Percentiles rank a stretch among this genome's conserved stretches.
Evolutionary conservation across 2,113 vertebrate genomes (phyloP).

Genomic region (Fregetta grallaria): DNA sequence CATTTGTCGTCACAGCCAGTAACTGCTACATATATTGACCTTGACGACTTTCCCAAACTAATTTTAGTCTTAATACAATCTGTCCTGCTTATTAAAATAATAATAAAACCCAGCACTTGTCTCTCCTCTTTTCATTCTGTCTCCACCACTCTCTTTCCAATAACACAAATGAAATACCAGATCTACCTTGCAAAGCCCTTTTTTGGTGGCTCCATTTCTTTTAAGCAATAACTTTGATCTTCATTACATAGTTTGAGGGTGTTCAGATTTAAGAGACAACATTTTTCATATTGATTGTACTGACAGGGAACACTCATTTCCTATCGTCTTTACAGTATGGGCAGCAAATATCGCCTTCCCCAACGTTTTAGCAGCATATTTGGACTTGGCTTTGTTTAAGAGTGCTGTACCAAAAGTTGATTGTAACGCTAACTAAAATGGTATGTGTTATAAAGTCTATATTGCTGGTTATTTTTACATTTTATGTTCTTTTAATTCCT

Average conservation of each 20-base stretch:
- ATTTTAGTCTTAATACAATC: background rate
- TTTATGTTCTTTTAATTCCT: conserved; percentile 21
- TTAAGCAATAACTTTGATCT: background rate
- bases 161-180: background rate
- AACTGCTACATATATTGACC: background rate
- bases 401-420: background rate
- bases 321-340: background rate
- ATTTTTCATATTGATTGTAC: background rate
- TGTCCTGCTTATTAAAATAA: background rate
- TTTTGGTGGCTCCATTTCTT: background rate
- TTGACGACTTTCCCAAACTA: background rate
- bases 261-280: background rate
- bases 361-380: background rate
- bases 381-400: conserved; percentile 16
- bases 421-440: background rate
- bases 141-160: background rate
- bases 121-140: background rate
- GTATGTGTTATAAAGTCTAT: background rate
- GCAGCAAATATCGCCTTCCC: background rate
- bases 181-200: background rate
- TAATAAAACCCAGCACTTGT: background rate
- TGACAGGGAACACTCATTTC: background rate
- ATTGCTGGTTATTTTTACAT: background rate
- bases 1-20: background rate
- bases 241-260: background rate